These are phyloP conservation scores for Lindbergichthys nudifrons DNA, from an alignment of 2,797 vertebrate species.

Conservation along the genomic window DNA sequence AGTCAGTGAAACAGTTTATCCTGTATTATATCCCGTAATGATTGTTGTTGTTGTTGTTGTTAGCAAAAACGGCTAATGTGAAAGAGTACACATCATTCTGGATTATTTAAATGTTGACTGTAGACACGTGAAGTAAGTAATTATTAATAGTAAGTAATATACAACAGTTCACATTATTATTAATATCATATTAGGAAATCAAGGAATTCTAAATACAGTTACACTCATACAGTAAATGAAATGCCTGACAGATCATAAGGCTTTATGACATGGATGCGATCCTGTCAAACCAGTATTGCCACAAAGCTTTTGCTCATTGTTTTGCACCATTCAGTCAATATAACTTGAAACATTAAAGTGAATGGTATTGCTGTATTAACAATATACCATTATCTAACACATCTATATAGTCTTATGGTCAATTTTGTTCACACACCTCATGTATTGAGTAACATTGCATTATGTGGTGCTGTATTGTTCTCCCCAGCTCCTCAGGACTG, in stretches of 20 bases:
- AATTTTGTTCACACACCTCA: neutral
- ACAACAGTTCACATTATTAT: neutral
- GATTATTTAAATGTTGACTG: neutral
- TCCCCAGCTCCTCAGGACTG: slow-evolving; percentile 87
- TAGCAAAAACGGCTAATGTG: neutral
- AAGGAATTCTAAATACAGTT: too few species aligned
- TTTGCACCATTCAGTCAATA: too few species aligned
- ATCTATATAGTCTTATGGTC: too few species aligned
- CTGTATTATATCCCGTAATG: neutral
- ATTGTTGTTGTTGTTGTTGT: too few species aligned
- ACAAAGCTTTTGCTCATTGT: too few species aligned
- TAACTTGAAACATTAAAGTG: too few species aligned
- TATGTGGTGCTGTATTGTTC: slow-evolving; percentile 37
- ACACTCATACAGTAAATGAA: neutral
- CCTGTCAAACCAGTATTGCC: too few species aligned
- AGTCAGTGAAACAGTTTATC: neutral
- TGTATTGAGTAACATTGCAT: slow-evolving; percentile 18
- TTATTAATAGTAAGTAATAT: neutral
- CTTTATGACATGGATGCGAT: too few species aligned
- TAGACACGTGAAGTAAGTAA: too few species aligned
- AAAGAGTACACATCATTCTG: neutral
- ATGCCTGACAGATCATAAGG: neutral
- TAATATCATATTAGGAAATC: neutral
- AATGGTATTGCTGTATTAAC: too few species aligned
- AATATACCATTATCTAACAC: too few species aligned